Base-by-base conservation (phyloP, 2,113 vertebrate species). In the Epinephelus fuscoguttatus region DNA sequence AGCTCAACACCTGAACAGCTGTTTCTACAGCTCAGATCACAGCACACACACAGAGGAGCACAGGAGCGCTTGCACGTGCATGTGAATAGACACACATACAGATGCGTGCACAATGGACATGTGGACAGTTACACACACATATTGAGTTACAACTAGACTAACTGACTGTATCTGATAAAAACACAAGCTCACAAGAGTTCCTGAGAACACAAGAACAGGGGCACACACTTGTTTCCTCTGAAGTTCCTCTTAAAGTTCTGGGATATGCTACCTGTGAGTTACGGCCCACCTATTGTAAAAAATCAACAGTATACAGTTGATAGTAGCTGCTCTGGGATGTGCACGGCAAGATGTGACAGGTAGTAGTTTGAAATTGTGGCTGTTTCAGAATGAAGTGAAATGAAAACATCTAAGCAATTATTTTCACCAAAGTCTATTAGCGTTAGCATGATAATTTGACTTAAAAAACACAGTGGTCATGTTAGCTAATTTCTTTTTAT, bases 1-100 rank as follows among this genome's bases (percentile, higher is more conserved):
- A 91, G 77, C 85, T 76, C 71, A 81, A 85, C 94, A 95, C 92
- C 92, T 95, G 93, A 93, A 94, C 95, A 94, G 94, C 91, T 95
- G 94, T 94, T 94, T 86, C 81, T 74, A 80, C 73, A 72, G 76
- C 87, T 30, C 67, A 61, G 77, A 78, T 76, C 75, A 66, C 9
- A 25, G 68, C 73, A 52, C 40, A 75, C 70, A 59, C 40, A 78
- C 45, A 60, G 57, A 57, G 21, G 67, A 70, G 45, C 33, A 70
- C n/a, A 45, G 53, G 87, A 50, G n/a, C 78, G 70, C 76, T 53
- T 7, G 13, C 75, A 74, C 45, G 68, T 84, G 84, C 27, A 33
- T 19, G 55, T 0, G 4, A 14, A 60, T 37, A 47, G 10, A 50
- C 3, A 42, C 50, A 63, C 50, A 53, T 9, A 25, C 4, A 64